Percentiles rank a stretch among this genome's conserved stretches.
Conservation (phyloP, 2,888 invertebrate species). For the Clunio marinus region DNA sequence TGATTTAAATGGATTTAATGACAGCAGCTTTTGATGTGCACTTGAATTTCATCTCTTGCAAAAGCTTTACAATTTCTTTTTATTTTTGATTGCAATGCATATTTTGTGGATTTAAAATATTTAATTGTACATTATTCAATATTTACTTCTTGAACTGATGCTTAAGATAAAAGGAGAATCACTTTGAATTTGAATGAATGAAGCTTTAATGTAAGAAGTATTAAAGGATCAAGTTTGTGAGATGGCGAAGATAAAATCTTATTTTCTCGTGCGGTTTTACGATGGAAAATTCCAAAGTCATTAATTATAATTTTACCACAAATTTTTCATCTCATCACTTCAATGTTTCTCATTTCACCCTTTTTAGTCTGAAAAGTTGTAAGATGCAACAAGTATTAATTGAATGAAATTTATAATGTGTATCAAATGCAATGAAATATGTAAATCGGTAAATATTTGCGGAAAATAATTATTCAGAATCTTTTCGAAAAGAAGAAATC, state of each 20-base stretch:
- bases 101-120: no score
- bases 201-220: no score
- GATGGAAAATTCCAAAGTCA: constrained; percentile 27
- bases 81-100: no score
- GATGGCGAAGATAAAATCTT: not conserved
- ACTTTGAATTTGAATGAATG: no score
- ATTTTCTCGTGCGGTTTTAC: not conserved
- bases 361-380: not conserved
- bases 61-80: no score
- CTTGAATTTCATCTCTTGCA: no score
- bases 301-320: constrained; percentile 38
- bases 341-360: not conserved
- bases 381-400: constrained; percentile 31
- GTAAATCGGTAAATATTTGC: constrained; percentile 31
- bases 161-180: no score
- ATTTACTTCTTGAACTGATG: no score
- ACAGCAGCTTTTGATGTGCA: no score
- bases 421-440: not conserved
- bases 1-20: no score
- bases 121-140: no score
- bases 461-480: constrained; percentile 13
- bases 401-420: constrained; percentile 25
- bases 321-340: constrained; percentile 36
- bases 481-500: not conserved
- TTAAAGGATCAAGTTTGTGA: no score